These are phyloP conservation scores for Tenthredo mesomela DNA, from an alignment of 2,888 invertebrate species.

Conservation along the genomic window DNA sequence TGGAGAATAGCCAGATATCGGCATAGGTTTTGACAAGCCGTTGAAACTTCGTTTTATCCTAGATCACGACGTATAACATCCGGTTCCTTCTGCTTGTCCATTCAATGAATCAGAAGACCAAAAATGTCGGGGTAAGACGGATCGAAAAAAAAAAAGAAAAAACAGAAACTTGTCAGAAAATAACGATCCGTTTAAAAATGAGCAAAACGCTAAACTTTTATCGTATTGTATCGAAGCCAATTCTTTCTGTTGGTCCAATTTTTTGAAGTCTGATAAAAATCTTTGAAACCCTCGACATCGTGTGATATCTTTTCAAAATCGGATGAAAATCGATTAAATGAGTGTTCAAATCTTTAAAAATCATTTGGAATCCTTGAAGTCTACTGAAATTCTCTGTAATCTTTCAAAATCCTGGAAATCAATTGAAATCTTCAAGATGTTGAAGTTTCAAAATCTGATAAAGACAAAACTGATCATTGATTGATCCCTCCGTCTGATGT, in stretches of 20 bases:
- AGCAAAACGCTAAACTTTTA: neutral
- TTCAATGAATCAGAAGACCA: neutral
- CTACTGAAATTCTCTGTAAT: neutral
- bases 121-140: neutral
- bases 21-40: neutral
- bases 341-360: neutral
- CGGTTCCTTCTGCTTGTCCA: neutral
- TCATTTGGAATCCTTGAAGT: neutral
- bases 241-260: neutral
- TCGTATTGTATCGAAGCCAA: neutral
- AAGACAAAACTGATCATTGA: neutral
- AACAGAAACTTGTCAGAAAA: neutral
- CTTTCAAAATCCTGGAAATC: neutral
- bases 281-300: neutral
- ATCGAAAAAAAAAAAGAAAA: neutral
- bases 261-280: neutral
- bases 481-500: neutral
- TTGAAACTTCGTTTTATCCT: conserved; percentile 10
- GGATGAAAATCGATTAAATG: neutral
- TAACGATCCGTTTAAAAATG: neutral
- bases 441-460: neutral
- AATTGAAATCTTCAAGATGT: neutral
- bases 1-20: neutral
- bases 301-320: neutral
- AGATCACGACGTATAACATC: neutral